A percentile compares a stretch with the other conserved stretches of the same genome.
phyloP scores from a whole-genome alignment of 2,797 vertebrate species.

The Pantherophis vulpinus region DNA sequence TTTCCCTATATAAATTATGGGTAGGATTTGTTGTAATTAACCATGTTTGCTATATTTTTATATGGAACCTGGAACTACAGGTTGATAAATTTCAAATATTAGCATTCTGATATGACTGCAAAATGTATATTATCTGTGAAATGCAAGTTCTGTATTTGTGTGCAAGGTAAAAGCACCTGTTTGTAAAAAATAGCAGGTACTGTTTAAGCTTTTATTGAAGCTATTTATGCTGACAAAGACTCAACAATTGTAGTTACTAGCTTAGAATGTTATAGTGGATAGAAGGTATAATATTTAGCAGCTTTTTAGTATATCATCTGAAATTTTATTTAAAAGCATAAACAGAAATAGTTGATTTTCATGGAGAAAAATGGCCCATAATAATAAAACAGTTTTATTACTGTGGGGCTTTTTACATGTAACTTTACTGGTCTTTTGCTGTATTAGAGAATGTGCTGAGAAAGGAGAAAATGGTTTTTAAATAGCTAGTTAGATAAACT shows the following conservation, averaged over 20 bases:
- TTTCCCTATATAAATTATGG: background rate
- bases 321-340: background rate
- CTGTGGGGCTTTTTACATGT: slow-evolving; percentile 38
- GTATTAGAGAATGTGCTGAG: slow-evolving; percentile 47
- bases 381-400: slow-evolving; percentile 20
- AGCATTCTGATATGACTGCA: background rate
- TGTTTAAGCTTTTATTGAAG: background rate
- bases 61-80: background rate
- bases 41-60: background rate
- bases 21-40: background rate
- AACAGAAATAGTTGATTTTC: background rate
- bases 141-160: background rate
- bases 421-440: slow-evolving; percentile 51
- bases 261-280: background rate
- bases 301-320: background rate
- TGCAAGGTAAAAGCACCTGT: background rate
- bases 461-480: slow-evolving; percentile 45
- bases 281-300: background rate
- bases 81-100: background rate
- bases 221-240: background rate
- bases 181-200: background rate
- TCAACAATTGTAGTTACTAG: background rate
- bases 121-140: background rate
- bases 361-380: background rate
- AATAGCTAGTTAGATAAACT: slow-evolving; percentile 58